Conservation (phyloP, 2,113 vertebrate species). For the Sinocyclocheilus grahami region DNA sequence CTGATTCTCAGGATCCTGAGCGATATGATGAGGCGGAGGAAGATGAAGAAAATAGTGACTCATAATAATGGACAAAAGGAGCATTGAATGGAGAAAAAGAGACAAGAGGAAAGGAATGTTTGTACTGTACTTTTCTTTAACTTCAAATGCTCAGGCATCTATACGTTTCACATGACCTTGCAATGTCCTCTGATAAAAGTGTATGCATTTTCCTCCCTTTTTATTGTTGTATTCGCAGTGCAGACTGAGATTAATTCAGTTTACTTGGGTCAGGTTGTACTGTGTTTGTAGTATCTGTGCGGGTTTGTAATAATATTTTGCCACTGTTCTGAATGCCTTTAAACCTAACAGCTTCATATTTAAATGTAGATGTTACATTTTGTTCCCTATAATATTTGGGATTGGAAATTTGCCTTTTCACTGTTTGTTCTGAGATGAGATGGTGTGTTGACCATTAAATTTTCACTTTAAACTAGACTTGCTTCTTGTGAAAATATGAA, state of each 20-base stretch:
- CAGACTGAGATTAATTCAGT: neutral
- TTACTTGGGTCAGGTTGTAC: neutral
- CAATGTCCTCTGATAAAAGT: neutral
- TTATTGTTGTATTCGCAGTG: neutral
- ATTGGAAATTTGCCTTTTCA: neutral
- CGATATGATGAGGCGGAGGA: constrained; percentile 10
- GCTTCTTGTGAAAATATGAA: neutral
- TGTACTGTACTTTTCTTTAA: neutral
- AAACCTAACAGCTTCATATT: constrained; percentile 9
- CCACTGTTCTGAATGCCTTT: neutral
- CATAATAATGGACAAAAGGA: neutral
- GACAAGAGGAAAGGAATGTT: neutral
- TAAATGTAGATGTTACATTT: neutral
- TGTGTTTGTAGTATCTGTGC: neutral
- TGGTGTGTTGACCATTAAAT: constrained; percentile 21
- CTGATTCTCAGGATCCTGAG: constrained; percentile 56
- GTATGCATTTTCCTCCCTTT: neutral
- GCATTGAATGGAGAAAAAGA: neutral
- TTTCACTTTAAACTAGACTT: neutral
- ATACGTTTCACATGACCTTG: neutral
- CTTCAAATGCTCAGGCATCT: neutral
- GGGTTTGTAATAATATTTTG: neutral
- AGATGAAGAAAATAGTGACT: neutral
- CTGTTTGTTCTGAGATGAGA: constrained; percentile 5
- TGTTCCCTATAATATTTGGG: constrained; percentile 19